Base-by-base conservation (phyloP, 1,140 invertebrate species). In the Drosophila pseudoananassae region DNA sequence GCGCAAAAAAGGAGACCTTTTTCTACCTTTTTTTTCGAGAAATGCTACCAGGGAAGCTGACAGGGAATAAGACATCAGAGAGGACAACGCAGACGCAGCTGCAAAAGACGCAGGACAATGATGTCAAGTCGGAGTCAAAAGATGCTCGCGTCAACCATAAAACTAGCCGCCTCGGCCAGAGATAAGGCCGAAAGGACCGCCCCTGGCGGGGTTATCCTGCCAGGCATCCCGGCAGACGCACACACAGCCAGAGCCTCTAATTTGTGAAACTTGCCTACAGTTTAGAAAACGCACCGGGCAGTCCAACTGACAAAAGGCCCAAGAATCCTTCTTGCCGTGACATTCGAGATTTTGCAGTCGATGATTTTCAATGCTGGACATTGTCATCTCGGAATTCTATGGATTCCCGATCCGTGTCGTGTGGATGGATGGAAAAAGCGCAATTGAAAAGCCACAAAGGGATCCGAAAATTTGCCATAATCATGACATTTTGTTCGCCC, bases 211-310 rank as follows among this genome's bases (percentile, higher is more conserved):
- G 57, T 45, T 52, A 66, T 66, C 63, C 47, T 64, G 38, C 33
- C 72, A 59, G 53, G 47, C 51, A 25, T 50, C 53, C 43, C 46
- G 59, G 52, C 59, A 31, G 52, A 29, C 40, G 15, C 63, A 29
- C 58, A 69, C 61, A 43, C 54, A 31, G 69, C 52, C 70, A 73
- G 40, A 52, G 78, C 72, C 79, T 78, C 83, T 88, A 88, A 88
- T 88, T 88, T 88, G 83, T 79, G 78, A 79, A 88, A 88, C 83
- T 82, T 71, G 83, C 83, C 83, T 88, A 76, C 82, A 85, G 82
- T 81, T 87, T 87, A 87, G 69, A 75, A 64, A 63, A 47, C 76
- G 49, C 46, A 38, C 23, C 57, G 58, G 29, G 76, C 57, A 45
- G 70, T 40, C 46, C 51, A 7, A 14, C 40, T 33, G 43, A 66